Percentiles rank a stretch among this genome's conserved stretches.
Conservation (phyloP, 1,140 invertebrate genomes). For the Zaprionus capensis region DNA sequence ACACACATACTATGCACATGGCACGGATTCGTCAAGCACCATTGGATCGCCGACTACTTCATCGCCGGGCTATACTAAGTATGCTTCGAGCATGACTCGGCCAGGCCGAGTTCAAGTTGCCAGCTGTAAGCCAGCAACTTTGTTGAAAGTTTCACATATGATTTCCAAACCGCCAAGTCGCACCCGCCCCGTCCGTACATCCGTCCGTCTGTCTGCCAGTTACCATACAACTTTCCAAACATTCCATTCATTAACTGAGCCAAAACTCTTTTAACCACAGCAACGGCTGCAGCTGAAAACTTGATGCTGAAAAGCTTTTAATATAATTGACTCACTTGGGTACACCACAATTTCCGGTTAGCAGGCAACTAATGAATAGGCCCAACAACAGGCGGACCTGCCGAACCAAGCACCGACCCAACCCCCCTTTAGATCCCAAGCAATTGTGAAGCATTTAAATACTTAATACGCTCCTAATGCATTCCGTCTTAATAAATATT, state of each 20-base stretch:
- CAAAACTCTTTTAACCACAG: slow-evolving; percentile 60
- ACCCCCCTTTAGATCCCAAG: slow-evolving; percentile 25
- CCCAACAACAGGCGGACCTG: slow-evolving; percentile 40
- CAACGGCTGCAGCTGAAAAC: slow-evolving; percentile 52
- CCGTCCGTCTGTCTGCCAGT: neutral
- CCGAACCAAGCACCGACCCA: slow-evolving; percentile 11
- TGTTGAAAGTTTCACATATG: slow-evolving; percentile 54
- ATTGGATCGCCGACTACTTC: slow-evolving; percentile 44
- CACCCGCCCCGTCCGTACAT: neutral
- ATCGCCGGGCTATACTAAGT: slow-evolving; percentile 58
- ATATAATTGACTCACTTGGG: slow-evolving; percentile 83
- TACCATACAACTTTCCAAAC: neutral
- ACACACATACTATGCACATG: slow-evolving; percentile 68
- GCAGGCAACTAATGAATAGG: slow-evolving; percentile 77
- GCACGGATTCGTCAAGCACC: slow-evolving; percentile 54
- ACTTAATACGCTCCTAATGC: slow-evolving; percentile 70
- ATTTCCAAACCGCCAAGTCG: slow-evolving; percentile 15
- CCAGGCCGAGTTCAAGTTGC: slow-evolving; percentile 42
- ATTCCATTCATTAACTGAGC: slow-evolving; percentile 68
- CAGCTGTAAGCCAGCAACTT: slow-evolving; percentile 40
- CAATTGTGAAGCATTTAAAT: slow-evolving; percentile 69
- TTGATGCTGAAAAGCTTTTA: slow-evolving; percentile 80
- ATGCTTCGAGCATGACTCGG: slow-evolving; percentile 40
- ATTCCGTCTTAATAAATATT: slow-evolving; percentile 72
- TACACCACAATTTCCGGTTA: slow-evolving; percentile 80